Evolutionary conservation across 2,113 vertebrate species (phyloP), one percentile per base, ranked within the genome.

Genomic region (Mionectes macconnelli): DNA sequence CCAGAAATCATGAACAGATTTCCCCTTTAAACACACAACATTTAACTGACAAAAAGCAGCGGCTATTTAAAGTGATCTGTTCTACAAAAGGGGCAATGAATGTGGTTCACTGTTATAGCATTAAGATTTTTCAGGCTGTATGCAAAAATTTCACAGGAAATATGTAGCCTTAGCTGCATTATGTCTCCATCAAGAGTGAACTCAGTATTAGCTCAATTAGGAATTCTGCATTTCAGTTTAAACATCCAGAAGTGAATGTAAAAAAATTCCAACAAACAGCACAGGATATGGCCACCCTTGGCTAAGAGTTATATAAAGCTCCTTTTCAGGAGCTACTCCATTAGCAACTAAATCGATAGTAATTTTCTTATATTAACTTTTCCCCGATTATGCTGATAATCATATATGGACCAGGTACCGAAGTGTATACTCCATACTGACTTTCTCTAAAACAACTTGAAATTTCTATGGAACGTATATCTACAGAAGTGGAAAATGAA

Each of bases 261-360:
- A 45, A 79, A 78, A 59, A 96, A 95, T 12, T 89, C 70, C 62
- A 96, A 77, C 35, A 87, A 87, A 84, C 56, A 93, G 16, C 21
- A 92, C 22, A 50, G 14, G 19, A 31, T 59, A 84, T 42, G 60
- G 59, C 19, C 63, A 92, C n/a, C 25, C 21, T 55, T 72, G 20
- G 14, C 40, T 27, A 81, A 67, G 45, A 66, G 37, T 87, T 93
- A 95, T 17, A 89, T 67, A 94, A 90, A 74, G 53, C 28, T 75
- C 33, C 10, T 84, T 78, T 72, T 28, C 42, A 40, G 30, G 37
- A 88, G 8, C 39, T 27, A 27, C 28, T 78, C 40, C 35, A 60
- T 62, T 72, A 79, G 39, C 7, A 79, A 78, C 39, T 88, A 78
- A 74, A 87, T 28, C 62, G 20, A 72, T 10, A 84, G 42, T 22